Evolutionary conservation across 2,113 vertebrate species (phyloP).

Genomic region (Osmerus eperlanus): DNA sequence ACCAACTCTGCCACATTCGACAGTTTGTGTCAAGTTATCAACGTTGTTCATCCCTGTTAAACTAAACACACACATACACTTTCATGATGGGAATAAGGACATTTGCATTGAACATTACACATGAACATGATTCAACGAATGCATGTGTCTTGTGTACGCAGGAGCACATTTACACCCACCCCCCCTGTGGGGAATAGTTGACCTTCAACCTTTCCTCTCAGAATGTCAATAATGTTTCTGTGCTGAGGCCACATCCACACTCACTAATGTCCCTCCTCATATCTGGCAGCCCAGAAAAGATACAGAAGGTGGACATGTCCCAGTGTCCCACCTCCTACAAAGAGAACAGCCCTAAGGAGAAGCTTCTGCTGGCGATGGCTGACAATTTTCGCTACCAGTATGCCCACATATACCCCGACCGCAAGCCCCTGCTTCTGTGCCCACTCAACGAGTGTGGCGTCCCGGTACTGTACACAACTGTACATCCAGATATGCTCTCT

Average conservation of each 20-base stretch:
- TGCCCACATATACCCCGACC: slow-evolving; percentile 76
- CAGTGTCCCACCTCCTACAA: slow-evolving; percentile 74
- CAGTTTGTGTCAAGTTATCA: no score
- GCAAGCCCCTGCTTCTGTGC: slow-evolving; percentile 78
- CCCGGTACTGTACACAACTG: slow-evolving; percentile 64
- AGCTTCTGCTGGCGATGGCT: slow-evolving; percentile 68
- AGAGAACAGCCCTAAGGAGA: slow-evolving; percentile 72
- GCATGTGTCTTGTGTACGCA: no score
- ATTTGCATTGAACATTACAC: no score
- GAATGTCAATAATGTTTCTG: no score
- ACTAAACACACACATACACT: no score
- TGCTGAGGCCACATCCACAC: not conserved
- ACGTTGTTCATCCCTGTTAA: no score
- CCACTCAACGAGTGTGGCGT: slow-evolving; percentile 82
- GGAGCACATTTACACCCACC: no score
- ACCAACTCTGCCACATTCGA: no score
- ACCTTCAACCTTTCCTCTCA: no score
- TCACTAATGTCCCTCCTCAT: not conserved
- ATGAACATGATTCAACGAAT: no score
- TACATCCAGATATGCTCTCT: not conserved
- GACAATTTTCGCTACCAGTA: slow-evolving; percentile 82
- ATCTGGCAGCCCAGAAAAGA: not conserved
- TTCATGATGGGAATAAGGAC: no score
- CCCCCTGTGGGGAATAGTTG: no score
- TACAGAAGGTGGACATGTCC: slow-evolving; percentile 44